A percentile compares a stretch with the other conserved stretches of the same genome.
phyloP scores from a whole-genome alignment of 2,797 vertebrate species.

The Cichlasoma orientale region DNA sequence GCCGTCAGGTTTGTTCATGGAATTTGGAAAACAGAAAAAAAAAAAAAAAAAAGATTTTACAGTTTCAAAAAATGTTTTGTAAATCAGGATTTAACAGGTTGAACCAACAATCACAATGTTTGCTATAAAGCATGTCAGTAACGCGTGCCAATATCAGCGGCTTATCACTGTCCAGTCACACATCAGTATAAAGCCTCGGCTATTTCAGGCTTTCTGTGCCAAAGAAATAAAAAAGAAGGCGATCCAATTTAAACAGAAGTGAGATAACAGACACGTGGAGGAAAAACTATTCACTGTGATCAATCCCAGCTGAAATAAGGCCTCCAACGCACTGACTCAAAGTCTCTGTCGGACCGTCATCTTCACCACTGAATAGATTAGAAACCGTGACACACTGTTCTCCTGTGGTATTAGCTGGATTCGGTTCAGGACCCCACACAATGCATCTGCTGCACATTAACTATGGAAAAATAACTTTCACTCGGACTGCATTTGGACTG shows the following conservation, averaged over 20 bases:
- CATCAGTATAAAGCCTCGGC: fast-evolving
- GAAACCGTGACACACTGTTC: neutral
- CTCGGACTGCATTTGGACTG: neutral
- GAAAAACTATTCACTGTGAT: neutral
- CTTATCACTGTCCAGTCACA: neutral
- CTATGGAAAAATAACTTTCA: neutral
- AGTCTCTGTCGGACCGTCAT: neutral
- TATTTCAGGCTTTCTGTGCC: neutral
- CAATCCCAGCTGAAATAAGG: constrained; percentile 24
- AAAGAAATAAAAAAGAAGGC: neutral
- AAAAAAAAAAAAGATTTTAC: too few relatives aligned
- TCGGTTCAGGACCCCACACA: neutral
- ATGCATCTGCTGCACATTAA: neutral
- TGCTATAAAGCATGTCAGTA: neutral
- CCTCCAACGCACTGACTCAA: constrained; percentile 25
- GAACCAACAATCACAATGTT: neutral
- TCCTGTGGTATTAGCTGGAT: neutral
- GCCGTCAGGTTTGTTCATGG: neutral
- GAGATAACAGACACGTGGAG: neutral
- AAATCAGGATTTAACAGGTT: neutral
- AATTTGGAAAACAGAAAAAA: neutral
- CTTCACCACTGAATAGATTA: neutral
- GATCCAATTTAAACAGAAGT: neutral
- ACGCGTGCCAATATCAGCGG: too few relatives aligned
- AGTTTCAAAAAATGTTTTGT: neutral